Evolutionary conservation across 2,888 invertebrate genomes (phyloP).

Genomic region (Acrobeloides nanus): DNA sequence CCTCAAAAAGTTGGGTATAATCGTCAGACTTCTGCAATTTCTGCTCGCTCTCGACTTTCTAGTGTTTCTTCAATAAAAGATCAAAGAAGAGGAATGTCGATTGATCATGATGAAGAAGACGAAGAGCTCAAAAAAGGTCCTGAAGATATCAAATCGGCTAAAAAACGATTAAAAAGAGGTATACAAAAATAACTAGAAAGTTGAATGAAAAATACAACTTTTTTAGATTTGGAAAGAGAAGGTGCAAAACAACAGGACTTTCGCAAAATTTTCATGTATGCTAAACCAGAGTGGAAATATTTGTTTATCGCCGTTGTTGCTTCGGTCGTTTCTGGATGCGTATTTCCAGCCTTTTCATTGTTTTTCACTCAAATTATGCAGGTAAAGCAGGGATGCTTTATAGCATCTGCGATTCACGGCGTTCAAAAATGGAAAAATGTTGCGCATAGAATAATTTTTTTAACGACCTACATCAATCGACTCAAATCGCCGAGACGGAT

Average conservation of each 20-base stretch:
- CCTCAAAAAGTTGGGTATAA: neutral
- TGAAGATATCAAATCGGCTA: constrained; percentile 7
- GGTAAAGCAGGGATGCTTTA: no score
- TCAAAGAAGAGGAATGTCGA: constrained; percentile 1
- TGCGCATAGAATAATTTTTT: neutral
- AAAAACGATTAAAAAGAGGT: constrained; percentile 9
- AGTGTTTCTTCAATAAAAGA: constrained; percentile 4
- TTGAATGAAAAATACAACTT: no score
- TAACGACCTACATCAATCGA: no score
- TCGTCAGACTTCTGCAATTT: constrained; percentile 6
- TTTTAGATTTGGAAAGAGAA: constrained; percentile 35
- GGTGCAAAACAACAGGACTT: constrained; percentile 34
- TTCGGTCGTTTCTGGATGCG: constrained; percentile 53
- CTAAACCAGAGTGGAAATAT: constrained; percentile 55
- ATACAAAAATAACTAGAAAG: no score
- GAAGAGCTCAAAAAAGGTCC: constrained; percentile 20
- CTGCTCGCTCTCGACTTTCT: constrained; percentile 9
- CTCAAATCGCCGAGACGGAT: no score
- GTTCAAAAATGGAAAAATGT: neutral
- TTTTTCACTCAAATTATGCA: constrained; percentile 53
- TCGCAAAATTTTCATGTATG: constrained; percentile 53
- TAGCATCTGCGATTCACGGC: no score
- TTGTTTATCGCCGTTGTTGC: constrained; percentile 54
- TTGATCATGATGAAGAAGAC: constrained; percentile 12
- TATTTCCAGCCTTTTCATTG: constrained; percentile 58